phyloP scores from a whole-genome alignment of 2,888 invertebrate species.

The Ecliptopera silaceata region DNA sequence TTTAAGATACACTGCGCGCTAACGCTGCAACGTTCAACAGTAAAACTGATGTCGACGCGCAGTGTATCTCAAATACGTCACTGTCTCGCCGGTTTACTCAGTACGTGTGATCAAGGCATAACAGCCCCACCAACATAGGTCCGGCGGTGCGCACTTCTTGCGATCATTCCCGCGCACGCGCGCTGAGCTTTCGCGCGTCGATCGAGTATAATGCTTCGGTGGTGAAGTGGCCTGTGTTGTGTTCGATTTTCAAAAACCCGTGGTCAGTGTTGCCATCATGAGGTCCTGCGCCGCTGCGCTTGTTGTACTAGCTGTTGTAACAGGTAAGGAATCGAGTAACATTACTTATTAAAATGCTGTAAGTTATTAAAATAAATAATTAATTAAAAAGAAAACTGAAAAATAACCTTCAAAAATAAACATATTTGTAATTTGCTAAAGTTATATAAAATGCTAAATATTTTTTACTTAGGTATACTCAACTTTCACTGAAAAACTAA shows the following conservation, averaged over 20 bases:
- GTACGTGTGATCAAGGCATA: too few relatives aligned
- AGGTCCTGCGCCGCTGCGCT: slow-evolving; percentile 71
- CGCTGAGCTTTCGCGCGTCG: slow-evolving; percentile 75
- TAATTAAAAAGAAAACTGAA: not conserved
- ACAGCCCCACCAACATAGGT: slow-evolving; percentile 22
- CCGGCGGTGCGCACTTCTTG: slow-evolving; percentile 15
- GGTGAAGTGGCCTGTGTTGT: slow-evolving; percentile 75
- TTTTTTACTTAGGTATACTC: slow-evolving; percentile 1
- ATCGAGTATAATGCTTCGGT: slow-evolving; percentile 70
- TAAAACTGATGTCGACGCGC: too few relatives aligned
- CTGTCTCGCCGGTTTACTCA: too few relatives aligned
- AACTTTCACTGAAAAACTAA: slow-evolving; percentile 6
- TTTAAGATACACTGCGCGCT: too few relatives aligned
- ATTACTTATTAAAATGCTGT: too few relatives aligned
- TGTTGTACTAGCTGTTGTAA: slow-evolving; percentile 61
- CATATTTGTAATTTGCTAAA: not conserved
- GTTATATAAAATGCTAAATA: not conserved
- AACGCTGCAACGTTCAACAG: too few relatives aligned
- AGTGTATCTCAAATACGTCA: too few relatives aligned
- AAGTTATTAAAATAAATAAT: not conserved
- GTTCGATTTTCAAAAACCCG: slow-evolving; percentile 58
- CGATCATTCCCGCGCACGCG: slow-evolving; percentile 64
- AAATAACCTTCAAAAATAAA: too few relatives aligned
- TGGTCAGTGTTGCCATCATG: slow-evolving; percentile 63
- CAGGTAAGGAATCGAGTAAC: slow-evolving; percentile 57